Conservation (phyloP, 2,113 vertebrate genomes). For the Mellivora capensis region DNA sequence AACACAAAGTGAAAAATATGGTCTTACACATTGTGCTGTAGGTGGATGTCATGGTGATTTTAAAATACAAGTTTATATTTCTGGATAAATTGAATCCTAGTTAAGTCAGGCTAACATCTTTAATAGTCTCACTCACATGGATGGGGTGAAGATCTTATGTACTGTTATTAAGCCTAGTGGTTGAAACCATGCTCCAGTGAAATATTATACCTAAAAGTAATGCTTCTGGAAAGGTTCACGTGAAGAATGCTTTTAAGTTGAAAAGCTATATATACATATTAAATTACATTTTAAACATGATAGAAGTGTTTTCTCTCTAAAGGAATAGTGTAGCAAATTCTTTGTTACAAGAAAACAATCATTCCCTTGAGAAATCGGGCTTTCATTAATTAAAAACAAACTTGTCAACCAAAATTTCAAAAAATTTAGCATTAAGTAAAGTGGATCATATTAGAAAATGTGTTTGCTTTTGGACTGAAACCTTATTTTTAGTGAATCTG, state of each 20-base stretch:
- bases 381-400: slow-evolving; percentile 14
- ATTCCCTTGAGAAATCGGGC: neutral
- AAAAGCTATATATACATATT: neutral
- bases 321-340: neutral
- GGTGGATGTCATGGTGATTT: slow-evolving; percentile 46
- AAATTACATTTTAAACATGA: slow-evolving; percentile 19
- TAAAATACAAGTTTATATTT: slow-evolving; percentile 9
- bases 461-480: neutral
- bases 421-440: neutral
- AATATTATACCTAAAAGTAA: slow-evolving; percentile 8
- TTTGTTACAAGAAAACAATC: neutral
- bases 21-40: neutral
- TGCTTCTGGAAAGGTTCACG: neutral
- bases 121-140: neutral
- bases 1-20: slow-evolving; percentile 34
- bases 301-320: neutral
- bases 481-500: neutral
- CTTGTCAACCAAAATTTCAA: neutral
- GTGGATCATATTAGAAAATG: neutral
- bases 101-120: neutral
- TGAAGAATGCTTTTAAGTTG: neutral
- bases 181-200: neutral
- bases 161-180: neutral
- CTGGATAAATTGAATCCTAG: slow-evolving; percentile 40
- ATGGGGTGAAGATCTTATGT: neutral